These are phyloP conservation scores for Epizoanthus rinbou DNA, from an alignment of 92 coral and sea anemone genomes.

Conservation along the genomic window DNA sequence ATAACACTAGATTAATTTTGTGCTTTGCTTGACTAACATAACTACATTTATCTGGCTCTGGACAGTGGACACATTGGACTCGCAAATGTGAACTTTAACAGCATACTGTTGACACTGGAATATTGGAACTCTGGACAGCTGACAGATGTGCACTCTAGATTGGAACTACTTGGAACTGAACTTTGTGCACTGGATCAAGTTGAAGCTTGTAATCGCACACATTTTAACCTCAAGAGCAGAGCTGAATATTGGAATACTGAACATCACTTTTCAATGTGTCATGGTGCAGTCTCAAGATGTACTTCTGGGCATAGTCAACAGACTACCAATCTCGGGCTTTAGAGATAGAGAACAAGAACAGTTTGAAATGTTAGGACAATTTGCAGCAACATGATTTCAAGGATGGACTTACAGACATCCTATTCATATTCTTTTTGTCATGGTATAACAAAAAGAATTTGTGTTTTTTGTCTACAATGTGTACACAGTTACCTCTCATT, in stretches of 20 bases:
- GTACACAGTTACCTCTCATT: too few relatives aligned
- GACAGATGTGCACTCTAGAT: neutral
- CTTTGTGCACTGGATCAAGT: conserved; percentile 32
- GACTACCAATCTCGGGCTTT: conserved; percentile 34
- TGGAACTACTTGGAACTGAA: too few relatives aligned
- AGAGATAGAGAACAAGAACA: conserved; percentile 26
- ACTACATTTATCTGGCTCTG: conserved; percentile 15
- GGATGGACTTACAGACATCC: conserved; percentile 30
- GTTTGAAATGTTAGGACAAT: conserved; percentile 19
- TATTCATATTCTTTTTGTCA: neutral
- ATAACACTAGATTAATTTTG: neutral
- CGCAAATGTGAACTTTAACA: conserved; percentile 4
- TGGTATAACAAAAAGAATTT: too few relatives aligned
- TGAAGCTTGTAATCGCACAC: conserved; percentile 19
- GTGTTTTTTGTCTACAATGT: too few relatives aligned
- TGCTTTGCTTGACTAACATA: conserved; percentile 7
- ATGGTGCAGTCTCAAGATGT: conserved; percentile 31
- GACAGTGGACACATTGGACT: conserved; percentile 18
- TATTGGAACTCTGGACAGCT: conserved; percentile 31
- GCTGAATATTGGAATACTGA: conserved; percentile 37
- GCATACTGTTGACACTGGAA: conserved; percentile 36
- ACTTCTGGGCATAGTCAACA: conserved; percentile 24
- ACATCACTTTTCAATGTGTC: conserved; percentile 39
- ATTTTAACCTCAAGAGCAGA: conserved; percentile 30
- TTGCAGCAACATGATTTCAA: too few relatives aligned